phyloP scores from a whole-genome alignment of 1,140 invertebrate genomes.

The Drosophila guanche region DNA sequence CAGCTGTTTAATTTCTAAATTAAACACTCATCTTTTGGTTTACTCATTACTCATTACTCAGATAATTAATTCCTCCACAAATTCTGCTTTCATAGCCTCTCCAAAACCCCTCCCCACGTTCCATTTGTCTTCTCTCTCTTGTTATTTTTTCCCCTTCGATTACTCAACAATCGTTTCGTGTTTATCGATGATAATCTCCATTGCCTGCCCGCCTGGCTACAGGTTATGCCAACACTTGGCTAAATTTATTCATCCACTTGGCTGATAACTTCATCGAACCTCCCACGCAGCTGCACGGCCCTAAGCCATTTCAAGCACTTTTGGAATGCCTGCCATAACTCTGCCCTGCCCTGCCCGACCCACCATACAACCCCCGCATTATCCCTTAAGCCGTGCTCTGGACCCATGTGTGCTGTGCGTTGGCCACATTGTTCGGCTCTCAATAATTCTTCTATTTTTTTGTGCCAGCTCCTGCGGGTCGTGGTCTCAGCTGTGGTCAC shows the following conservation, averaged over 20 bases:
- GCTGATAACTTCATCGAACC: slow-evolving; percentile 49
- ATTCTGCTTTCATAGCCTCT: background rate
- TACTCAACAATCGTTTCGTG: slow-evolving; percentile 22
- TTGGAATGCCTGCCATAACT: slow-evolving; percentile 64
- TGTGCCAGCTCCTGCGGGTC: slow-evolving; percentile 23
- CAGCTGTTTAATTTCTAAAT: too few species aligned
- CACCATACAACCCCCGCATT: slow-evolving; percentile 35
- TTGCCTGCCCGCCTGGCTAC: slow-evolving; percentile 22
- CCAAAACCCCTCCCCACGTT: background rate
- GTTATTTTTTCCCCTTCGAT: too few species aligned
- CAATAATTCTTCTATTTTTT: slow-evolving; percentile 1
- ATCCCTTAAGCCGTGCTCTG: slow-evolving; percentile 12
- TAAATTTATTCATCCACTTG: slow-evolving; percentile 42
- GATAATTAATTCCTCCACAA: background rate
- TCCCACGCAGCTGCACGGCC: slow-evolving; percentile 47
- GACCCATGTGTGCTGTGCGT: slow-evolving; percentile 34
- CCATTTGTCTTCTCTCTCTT: slow-evolving; percentile 6
- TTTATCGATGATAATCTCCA: slow-evolving; percentile 47
- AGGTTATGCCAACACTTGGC: slow-evolving; percentile 38
- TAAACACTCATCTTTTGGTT: too few species aligned
- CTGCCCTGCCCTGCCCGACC: slow-evolving; percentile 33
- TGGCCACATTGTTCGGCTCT: slow-evolving; percentile 44
- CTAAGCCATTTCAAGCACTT: slow-evolving; percentile 56
- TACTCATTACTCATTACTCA: background rate
- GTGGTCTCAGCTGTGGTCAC: slow-evolving; percentile 38